Base-by-base conservation (phyloP, 2,113 vertebrate genomes). In the Tragelaphus strepsiceros region DNA sequence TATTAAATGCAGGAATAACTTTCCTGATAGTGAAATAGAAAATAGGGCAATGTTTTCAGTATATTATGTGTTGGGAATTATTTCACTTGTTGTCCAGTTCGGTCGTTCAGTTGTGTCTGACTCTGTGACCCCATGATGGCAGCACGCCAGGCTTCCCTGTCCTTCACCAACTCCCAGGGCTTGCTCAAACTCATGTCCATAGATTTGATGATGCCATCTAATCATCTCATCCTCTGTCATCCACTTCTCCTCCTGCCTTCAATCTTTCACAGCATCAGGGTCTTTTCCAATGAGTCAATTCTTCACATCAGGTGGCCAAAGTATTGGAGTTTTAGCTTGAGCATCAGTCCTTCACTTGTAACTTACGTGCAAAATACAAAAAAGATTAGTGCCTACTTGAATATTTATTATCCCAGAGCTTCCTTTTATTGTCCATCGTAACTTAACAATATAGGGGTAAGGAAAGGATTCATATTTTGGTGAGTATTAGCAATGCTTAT, bases 401-500 rank as follows among this genome's bases (percentile, higher is more conserved):
- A 15, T 59, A 21, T 19, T 80, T 58, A 3, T 86, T 15, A 51
- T 35, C 28, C 54, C 11, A 8, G 11, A 67, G 17, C 77, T 30
- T 56, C 81, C 28, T 24, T 24, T 16, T 61, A 15, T 53, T 12
- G 6, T 17, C 10, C 19, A 53, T 21, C 1, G 83, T 53, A 32
- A 80, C 13, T 32, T 24, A 71, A n/a, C 12, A 35, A 17, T 46
- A 49, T 15, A n/a, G 17, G 9, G 5, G 2, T 2, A 6, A 10
- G 16, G 3, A n/a, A 51, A 62, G 26, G 32, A 8, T 1, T 22
- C 16, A 12, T 2, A 19, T 2, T 3, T 19, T 3, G 4, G 35
- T 77, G 9, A 17, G 17, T 56, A 6, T 1, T 22, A 32, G 21
- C 26, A 64, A 12, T 4, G 14, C 12, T 77, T 3, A 15, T 1